These are phyloP conservation scores for Ploceus nigricollis DNA, from an alignment of 2,113 vertebrate genomes.

Conservation along the genomic window DNA sequence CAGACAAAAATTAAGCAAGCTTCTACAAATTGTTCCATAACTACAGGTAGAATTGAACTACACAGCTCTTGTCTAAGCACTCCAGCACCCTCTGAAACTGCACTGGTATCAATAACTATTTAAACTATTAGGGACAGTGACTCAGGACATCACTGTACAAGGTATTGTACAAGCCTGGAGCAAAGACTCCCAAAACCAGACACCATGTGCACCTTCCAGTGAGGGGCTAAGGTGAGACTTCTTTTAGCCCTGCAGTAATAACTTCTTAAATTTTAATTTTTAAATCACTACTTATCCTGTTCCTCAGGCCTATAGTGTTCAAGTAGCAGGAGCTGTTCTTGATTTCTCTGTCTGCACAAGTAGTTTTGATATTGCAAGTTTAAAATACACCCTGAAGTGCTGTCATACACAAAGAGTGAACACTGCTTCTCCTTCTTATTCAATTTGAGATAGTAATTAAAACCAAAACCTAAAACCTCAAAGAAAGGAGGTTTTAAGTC, in stretches of 20 bases:
- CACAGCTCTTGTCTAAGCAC: not conserved
- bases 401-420: fast-evolving
- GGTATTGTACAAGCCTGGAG: not conserved
- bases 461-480: not conserved
- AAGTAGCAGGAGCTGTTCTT: not conserved
- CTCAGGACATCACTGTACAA: not conserved
- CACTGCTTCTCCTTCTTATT: not conserved
- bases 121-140: not conserved
- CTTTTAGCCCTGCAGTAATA: not conserved
- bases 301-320: not conserved
- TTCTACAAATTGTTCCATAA: not conserved
- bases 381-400: not conserved
- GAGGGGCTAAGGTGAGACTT: not conserved
- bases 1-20: not conserved
- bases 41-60: not conserved
- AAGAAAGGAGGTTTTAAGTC: not conserved
- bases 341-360: not conserved
- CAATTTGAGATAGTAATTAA: not conserved
- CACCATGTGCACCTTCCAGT: not conserved
- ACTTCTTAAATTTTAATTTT: not conserved
- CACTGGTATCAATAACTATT: not conserved
- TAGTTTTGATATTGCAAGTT: not conserved
- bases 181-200: not conserved
- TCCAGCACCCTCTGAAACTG: not conserved
- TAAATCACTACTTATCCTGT: not conserved